Evolutionary conservation across 2,797 vertebrate genomes (phyloP).

Genomic region (Microchirus variegatus): DNA sequence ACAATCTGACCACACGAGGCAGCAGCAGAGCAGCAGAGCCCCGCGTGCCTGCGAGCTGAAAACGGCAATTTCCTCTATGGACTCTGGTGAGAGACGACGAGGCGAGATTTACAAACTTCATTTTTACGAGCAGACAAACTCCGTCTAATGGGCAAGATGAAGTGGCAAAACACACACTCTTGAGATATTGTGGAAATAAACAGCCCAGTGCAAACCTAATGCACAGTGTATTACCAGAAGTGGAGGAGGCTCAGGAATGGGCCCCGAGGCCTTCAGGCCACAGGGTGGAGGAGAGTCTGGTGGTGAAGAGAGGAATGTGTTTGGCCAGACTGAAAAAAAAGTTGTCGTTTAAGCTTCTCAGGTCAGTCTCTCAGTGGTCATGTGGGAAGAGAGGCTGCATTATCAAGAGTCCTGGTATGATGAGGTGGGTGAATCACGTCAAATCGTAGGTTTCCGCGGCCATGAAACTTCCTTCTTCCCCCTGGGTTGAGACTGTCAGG

Average conservation of each 20-base stretch:
- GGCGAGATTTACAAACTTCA: too few species aligned
- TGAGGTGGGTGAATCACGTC: constrained; percentile 56
- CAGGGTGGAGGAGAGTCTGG: constrained; percentile 58
- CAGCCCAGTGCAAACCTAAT: background rate
- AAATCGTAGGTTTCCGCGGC: constrained; percentile 43
- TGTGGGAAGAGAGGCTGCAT: constrained; percentile 24
- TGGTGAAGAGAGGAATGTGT: constrained; percentile 63
- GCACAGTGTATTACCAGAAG: constrained; percentile 23
- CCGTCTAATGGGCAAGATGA: too few species aligned
- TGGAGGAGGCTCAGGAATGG: constrained; percentile 20
- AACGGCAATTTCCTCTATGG: too few species aligned
- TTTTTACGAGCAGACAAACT: too few species aligned
- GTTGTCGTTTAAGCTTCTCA: constrained; percentile 31
- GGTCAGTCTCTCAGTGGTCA: constrained; percentile 39
- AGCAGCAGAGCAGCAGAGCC: too few species aligned
- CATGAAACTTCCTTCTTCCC: constrained; percentile 23
- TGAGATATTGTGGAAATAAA: constrained; percentile 1
- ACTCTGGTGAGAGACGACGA: too few species aligned
- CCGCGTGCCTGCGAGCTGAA: too few species aligned
- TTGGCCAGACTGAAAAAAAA: constrained; percentile 33
- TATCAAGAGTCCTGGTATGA: constrained; percentile 52
- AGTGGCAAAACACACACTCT: background rate
- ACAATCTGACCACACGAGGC: too few species aligned
- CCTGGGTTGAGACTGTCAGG: constrained; percentile 19
- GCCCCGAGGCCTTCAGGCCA: constrained; percentile 34